These are phyloP conservation scores for Sarcophaga variegata DNA, from an alignment of 2,888 invertebrate genomes.

Conservation along the genomic window DNA sequence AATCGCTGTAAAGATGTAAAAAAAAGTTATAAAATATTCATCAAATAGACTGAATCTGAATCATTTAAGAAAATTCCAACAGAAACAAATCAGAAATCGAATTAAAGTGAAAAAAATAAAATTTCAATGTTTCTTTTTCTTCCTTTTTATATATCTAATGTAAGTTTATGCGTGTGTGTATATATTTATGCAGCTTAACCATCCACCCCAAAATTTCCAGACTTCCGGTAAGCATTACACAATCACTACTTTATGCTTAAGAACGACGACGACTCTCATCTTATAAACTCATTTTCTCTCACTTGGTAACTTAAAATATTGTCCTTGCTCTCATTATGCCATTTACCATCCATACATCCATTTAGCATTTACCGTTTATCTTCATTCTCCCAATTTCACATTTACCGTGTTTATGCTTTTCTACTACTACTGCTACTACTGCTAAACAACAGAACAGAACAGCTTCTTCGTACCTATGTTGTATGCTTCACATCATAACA, in stretches of 20 bases:
- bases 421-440: background rate
- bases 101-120: conserved; percentile 27
- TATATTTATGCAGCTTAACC: conserved; percentile 27
- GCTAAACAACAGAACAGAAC: background rate
- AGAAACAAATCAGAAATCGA: conserved; percentile 44
- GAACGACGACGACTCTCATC: conserved; percentile 32
- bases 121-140: conserved; percentile 33
- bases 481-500: background rate
- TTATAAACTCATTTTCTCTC: conserved; percentile 52
- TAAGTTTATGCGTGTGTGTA: background rate
- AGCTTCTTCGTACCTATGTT: background rate
- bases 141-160: conserved; percentile 15
- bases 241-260: conserved; percentile 3
- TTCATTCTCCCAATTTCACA: background rate
- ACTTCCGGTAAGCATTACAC: conserved; percentile 59
- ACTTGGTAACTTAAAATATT: conserved; percentile 46
- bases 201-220: conserved; percentile 61
- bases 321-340: conserved; percentile 66
- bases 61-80: conserved; percentile 52
- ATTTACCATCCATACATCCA: conserved; percentile 35
- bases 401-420: background rate
- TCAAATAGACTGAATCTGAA: conserved; percentile 10
- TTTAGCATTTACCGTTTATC: conserved; percentile 42
- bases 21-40: conserved; percentile 28
- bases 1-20: conserved; percentile 14